Evolutionary conservation across 2,888 invertebrate genomes (phyloP), one percentile per base, ranked within the genome.

Genomic region (Ochropacha duplaris): DNA sequence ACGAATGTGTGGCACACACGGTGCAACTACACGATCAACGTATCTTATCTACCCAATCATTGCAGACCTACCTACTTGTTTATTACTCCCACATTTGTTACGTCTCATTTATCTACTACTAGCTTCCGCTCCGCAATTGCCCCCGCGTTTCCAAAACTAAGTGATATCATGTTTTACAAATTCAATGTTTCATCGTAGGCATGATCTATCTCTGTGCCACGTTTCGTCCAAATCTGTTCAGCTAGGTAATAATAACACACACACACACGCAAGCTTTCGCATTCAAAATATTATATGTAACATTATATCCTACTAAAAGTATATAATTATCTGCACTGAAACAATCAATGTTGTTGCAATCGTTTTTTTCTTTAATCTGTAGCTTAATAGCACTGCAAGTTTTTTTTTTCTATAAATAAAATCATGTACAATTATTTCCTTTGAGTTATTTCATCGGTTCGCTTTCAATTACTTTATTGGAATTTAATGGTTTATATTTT

Each of bases 1-100:
- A 79, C 71, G 78, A 79, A 84, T 83, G 80, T 79, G 77, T 69
- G 78, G 68, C 76, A 75, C 80, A 79, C 71, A 70, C 71, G 80
- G 74, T 65, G 74, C 64, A 62, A 60, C 54, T 57, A 34, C 54
- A 55, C 63, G 60, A 59, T 66, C 61, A 59, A 61, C 22, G 26
- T n/a, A 16, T n/a, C 4, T 0, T 56, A 54, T 52, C 26, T 54
- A 9, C 16, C 36, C 34, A 36, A 12, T n/a, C n/a, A n/a, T n/a
- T n/a, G n/a, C n/a, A n/a, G n/a, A n/a, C n/a, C n/a, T n/a, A n/a
- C n/a, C n/a, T n/a, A 2, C 16, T 19, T 22, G 54, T 51, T 57
- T 57, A 62, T 62, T 58, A 58, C 28, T 8, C 24, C 39, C 54
- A 9, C 19, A 19, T 14, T 14, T 19, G 9, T 44, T 44, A 44